Conservation (phyloP, 2,797 vertebrate genomes). For the Anguilla pacifica region DNA sequence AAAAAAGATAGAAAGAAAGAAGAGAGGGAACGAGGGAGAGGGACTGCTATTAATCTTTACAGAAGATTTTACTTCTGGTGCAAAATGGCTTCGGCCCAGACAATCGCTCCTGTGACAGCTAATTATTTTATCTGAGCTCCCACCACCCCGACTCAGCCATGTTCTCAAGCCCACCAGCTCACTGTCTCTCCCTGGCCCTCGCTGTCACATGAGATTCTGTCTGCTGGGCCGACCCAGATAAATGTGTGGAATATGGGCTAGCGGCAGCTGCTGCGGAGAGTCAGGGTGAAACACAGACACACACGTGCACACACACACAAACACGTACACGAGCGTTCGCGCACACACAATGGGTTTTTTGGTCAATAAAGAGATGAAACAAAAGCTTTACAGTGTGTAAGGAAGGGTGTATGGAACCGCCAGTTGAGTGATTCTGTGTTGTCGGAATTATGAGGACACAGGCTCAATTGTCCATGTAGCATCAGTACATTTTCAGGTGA, state of each 20-base stretch:
- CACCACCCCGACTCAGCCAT: constrained; percentile 46
- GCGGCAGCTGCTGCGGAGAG: constrained; percentile 28
- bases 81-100: constrained; percentile 56
- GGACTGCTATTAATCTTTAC: constrained; percentile 40
- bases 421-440: too few relatives aligned
- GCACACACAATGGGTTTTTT: not conserved
- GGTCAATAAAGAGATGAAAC: too few relatives aligned
- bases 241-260: constrained; percentile 61
- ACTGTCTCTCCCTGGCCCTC: constrained; percentile 48
- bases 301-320: not conserved
- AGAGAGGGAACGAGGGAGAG: constrained; percentile 18
- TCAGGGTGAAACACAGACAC: not conserved
- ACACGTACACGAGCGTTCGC: not conserved
- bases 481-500: too few relatives aligned
- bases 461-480: too few relatives aligned
- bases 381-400: too few relatives aligned
- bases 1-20: not conserved
- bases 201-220: constrained; percentile 51
- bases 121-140: constrained; percentile 64
- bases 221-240: constrained; percentile 59
- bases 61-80: constrained; percentile 59
- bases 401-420: too few relatives aligned
- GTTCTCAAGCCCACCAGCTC: constrained; percentile 44
- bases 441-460: too few relatives aligned
- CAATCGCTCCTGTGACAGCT: constrained; percentile 62